Evolutionary conservation across 2,888 invertebrate genomes (phyloP).

Genomic region (Chrysolina americana): DNA sequence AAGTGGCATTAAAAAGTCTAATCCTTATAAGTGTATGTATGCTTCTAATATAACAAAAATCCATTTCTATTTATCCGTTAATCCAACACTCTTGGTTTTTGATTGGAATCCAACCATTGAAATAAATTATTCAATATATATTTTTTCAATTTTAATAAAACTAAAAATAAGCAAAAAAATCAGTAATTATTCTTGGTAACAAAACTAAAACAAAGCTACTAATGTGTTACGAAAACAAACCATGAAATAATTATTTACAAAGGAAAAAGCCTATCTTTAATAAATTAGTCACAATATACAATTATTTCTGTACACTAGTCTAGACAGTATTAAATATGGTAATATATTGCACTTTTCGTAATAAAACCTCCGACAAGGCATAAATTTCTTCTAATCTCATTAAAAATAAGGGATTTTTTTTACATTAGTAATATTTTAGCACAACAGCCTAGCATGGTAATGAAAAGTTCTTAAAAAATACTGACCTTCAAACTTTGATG

Average conservation of each 20-base stretch:
- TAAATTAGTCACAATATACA: constrained; percentile 48
- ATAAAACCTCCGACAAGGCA: constrained; percentile 48
- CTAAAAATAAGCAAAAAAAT: constrained; percentile 17
- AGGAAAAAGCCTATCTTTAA: constrained; percentile 3
- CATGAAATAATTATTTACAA: constrained; percentile 13
- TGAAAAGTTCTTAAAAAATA: constrained; percentile 40
- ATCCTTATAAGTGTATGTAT: too few species aligned
- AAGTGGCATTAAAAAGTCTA: too few species aligned
- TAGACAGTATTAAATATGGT: constrained; percentile 44
- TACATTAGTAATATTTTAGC: constrained; percentile 51
- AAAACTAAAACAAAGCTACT: constrained; percentile 26
- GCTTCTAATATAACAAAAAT: too few species aligned
- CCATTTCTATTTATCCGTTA: neutral
- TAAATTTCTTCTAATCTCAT: constrained; percentile 47
- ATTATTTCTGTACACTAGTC: constrained; percentile 52
- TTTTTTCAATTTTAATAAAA: constrained; percentile 12
- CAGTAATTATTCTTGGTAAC: constrained; percentile 19
- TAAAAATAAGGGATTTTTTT: constrained; percentile 48
- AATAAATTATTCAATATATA: neutral
- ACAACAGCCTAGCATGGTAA: constrained; percentile 57
- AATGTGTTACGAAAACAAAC: constrained; percentile 10
- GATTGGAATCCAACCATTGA: neutral
- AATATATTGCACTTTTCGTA: constrained; percentile 48
- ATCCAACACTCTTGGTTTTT: neutral
- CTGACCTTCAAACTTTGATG: constrained; percentile 49